Percentiles rank a stretch among this genome's conserved stretches.
Evolutionary conservation across 1,140 invertebrate species (phyloP).

Genomic region (Metaphire vulgaris): DNA sequence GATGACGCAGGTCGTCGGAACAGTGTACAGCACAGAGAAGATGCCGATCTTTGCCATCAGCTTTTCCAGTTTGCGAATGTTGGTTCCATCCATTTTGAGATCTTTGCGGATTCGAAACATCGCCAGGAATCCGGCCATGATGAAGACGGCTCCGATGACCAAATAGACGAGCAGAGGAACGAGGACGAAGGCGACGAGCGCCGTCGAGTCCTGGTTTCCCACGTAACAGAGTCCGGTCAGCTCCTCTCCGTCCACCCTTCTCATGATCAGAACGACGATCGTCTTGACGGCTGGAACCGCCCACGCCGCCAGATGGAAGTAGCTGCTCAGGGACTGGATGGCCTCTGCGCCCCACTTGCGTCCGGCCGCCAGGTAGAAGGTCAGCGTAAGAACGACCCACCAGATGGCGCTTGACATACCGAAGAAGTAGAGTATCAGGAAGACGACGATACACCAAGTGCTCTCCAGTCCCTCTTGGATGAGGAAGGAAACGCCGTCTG

Average conservation of each 20-base stretch:
- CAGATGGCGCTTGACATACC: constrained; percentile 93
- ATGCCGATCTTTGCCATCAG: constrained; percentile 95
- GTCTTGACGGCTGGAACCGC: constrained; percentile 82
- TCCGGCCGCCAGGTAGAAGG: constrained; percentile 95
- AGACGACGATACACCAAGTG: constrained; percentile 73
- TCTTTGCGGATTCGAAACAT: constrained; percentile 88
- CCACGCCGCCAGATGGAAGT: constrained; percentile 96
- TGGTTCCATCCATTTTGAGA: constrained; percentile 69
- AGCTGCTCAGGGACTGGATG: constrained; percentile 93
- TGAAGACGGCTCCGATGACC: constrained; percentile 82
- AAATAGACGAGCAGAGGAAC: constrained; percentile 84
- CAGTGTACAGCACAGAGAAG: constrained; percentile 87
- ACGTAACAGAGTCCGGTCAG: constrained; percentile 94
- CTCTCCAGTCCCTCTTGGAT: constrained; percentile 73
- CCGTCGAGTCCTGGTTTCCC: constrained; percentile 80
- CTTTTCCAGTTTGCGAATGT: constrained; percentile 88
- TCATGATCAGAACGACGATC: constrained; percentile 83
- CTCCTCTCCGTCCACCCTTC: constrained; percentile 92
- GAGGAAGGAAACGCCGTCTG: constrained; percentile 40
- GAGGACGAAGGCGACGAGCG: constrained; percentile 78
- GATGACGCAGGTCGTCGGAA: constrained; percentile 86
- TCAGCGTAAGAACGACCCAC: constrained; percentile 94
- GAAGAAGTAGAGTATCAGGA: constrained; percentile 89
- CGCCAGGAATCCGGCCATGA: constrained; percentile 88
- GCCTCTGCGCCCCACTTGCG: constrained; percentile 98